phyloP scores from a whole-genome alignment of 2,797 vertebrate genomes.

The Ctenopoma kingsleyae region DNA sequence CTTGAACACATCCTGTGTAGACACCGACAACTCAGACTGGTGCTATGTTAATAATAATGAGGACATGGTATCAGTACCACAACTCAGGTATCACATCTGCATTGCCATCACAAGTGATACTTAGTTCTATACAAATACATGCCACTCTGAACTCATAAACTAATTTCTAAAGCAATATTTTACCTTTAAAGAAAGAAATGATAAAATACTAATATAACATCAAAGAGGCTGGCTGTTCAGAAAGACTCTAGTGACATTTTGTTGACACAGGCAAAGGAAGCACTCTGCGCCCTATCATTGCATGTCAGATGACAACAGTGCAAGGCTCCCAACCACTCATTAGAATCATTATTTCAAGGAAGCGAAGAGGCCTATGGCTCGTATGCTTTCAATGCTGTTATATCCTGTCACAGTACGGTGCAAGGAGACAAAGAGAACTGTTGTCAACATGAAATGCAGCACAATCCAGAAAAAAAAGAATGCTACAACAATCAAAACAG shows the following conservation, averaged over 20 bases:
- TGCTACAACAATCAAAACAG: neutral
- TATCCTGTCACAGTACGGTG: conserved; percentile 28
- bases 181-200: conserved; percentile 45
- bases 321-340: conserved; percentile 63
- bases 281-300: conserved; percentile 55
- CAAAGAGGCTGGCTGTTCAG: conserved; percentile 42
- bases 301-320: conserved; percentile 56
- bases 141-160: conserved; percentile 3
- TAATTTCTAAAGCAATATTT: conserved; percentile 42
- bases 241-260: conserved; percentile 56
- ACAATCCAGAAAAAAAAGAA: conserved; percentile 38
- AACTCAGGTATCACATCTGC: neutral
- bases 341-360: conserved; percentile 64
- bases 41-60: neutral
- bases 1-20: neutral
- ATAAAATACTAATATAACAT: conserved; percentile 44
- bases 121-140: neutral
- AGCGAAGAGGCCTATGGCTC: conserved; percentile 41
- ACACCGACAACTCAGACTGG: neutral
- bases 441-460: conserved; percentile 32
- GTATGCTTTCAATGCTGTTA: conserved; percentile 53
- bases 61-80: neutral
- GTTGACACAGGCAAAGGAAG: conserved; percentile 61
- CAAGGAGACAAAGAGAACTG: conserved; percentile 44
- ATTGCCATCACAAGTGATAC: neutral